Base-by-base conservation (phyloP, 2,888 invertebrate genomes). In the Neelides folsomi region DNA sequence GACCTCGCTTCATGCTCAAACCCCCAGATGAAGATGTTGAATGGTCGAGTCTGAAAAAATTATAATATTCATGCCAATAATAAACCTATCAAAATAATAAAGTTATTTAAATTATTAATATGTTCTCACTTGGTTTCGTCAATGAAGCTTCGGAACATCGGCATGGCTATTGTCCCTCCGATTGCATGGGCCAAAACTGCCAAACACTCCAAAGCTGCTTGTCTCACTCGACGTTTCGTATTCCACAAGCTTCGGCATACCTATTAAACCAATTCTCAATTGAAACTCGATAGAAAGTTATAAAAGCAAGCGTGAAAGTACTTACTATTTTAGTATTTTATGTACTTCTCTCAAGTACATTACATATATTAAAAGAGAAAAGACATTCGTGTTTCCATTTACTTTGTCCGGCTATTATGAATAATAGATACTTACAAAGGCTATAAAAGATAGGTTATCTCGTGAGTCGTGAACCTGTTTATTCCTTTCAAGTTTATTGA, bases 131-230 rank as follows among this genome's bases (percentile, higher is more conserved):
- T 27, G 3, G 36, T 49, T 47, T 55, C 55, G 48, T 53, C 50
- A n/a, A 59, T 59, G 38, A 55, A 51, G 48, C 59, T 52, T 13
- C 60, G 52, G 47, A 73, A 67, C 44, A 75, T 67, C 59, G 87
- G 70, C 66, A 80, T 70, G 1, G 80, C 77, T 0, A 76, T 73
- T 27, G 75, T 73, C 1, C 79, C 78, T 15, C 60, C 61, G 60
- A 80, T 73, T 51, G 83, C 77, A 70, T 86, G 84, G 2, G 83
- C 83, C 40, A 88, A 70, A 19, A 83, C 80, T 0, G 88, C 83
- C 44, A 87, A 71, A 35, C 83, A 80, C 68, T 89, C 88, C 49
- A 89, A 76, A 51, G 77, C 83, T 57, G 78, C 89, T 72, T 78
- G 89, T 66, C 78, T 79, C 57, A 82, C 90, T 65, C 79, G 79